Evolutionary conservation across 2,888 invertebrate genomes (phyloP).

Genomic region (Tiphia femorata): DNA sequence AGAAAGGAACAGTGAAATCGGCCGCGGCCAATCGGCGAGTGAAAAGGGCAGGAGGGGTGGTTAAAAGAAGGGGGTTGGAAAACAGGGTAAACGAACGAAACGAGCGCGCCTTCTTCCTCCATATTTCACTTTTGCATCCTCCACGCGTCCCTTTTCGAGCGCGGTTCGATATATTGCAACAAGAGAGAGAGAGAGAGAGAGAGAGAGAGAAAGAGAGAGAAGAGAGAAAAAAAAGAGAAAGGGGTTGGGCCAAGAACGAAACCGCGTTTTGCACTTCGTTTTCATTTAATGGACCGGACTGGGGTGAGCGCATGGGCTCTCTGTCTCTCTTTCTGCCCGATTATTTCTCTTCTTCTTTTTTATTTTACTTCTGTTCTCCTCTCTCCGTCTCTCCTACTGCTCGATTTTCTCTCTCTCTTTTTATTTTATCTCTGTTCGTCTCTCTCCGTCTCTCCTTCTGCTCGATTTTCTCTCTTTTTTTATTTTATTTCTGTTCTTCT

Average conservation of each 20-base stretch:
- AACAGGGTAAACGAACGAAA: no score
- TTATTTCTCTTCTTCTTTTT: no score
- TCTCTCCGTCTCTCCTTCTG: not conserved
- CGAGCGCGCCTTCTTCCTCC: no score
- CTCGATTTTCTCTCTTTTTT: not conserved
- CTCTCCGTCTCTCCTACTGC: not conserved
- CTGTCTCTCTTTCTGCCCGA: not conserved
- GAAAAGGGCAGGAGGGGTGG: no score
- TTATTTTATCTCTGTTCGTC: not conserved
- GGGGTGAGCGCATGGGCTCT: slow-evolving; percentile 10
- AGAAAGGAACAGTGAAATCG: no score
- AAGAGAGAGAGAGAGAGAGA: not conserved
- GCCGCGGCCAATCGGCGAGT: no score
- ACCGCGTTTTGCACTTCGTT: slow-evolving; percentile 35
- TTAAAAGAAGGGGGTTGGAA: no score
- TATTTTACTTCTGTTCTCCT: no score
- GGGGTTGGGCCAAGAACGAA: slow-evolving; percentile 28
- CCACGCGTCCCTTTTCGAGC: no score
- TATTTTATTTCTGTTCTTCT: no score
- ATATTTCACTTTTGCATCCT: no score
- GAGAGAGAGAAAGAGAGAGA: not conserved
- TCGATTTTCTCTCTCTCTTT: not conserved
- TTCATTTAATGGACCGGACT: slow-evolving; percentile 34
- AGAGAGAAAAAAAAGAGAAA: not conserved
- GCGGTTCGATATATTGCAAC: no score